Conservation (phyloP, 92 coral and sea anemone genomes). For the Virgularia gustaviana region DNA sequence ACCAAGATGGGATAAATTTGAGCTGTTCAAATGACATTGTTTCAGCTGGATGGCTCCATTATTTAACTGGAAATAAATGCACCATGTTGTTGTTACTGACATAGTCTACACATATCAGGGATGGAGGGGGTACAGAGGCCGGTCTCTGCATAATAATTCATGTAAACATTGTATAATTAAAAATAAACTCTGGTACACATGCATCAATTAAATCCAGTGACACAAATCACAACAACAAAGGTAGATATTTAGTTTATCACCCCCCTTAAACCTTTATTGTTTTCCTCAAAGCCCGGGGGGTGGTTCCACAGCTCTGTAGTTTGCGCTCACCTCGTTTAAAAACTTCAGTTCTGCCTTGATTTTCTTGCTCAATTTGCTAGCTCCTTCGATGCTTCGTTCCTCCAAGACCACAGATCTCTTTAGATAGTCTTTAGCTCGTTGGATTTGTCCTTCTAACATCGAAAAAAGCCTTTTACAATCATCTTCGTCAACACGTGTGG, state of each 20-base stretch:
- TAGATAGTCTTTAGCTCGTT: conserved; percentile 16
- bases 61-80: conserved; percentile 32
- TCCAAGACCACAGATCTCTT: conserved; percentile 14
- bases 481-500: background rate
- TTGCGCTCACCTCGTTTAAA: conserved; percentile 53
- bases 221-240: no score
- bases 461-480: conserved; percentile 3
- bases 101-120: background rate
- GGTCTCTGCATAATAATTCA: no score
- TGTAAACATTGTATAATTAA: no score
- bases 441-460: conserved; percentile 1
- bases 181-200: no score
- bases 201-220: no score
- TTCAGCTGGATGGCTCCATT: conserved; percentile 44
- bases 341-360: conserved; percentile 66
- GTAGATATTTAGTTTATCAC: no score
- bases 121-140: no score
- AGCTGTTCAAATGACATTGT: conserved; percentile 68
- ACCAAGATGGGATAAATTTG: conserved; percentile 75
- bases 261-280: no score
- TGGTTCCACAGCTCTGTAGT: background rate
- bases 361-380: conserved; percentile 55
- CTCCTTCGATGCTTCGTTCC: conserved; percentile 55
- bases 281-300: no score
- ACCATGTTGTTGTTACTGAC: background rate